phyloP scores from a whole-genome alignment of 2,888 invertebrate genomes.

The Tuberolachnus salignus region DNA sequence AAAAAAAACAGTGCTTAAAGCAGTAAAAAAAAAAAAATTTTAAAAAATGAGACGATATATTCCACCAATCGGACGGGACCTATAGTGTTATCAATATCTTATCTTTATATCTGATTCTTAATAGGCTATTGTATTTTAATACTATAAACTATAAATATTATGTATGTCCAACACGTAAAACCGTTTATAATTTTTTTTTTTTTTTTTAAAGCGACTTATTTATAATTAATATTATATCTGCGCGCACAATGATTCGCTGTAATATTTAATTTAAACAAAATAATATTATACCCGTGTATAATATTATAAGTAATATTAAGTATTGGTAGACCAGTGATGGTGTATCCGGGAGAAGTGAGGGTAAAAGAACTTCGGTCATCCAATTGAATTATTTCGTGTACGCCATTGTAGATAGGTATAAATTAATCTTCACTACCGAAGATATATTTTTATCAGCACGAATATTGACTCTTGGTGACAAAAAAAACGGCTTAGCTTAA shows the following conservation, averaged over 20 bases:
- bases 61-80: not conserved
- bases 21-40: constrained; percentile 4
- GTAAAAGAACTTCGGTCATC: no score
- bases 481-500: no score
- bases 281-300: not conserved
- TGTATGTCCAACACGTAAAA: not conserved
- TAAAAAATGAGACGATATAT: constrained; percentile 2
- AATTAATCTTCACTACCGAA: no score
- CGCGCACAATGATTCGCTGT: not conserved
- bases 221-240: constrained; percentile 26
- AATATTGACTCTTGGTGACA: no score
- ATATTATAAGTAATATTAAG: no score
- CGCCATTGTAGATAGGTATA: no score
- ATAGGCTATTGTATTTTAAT: constrained; percentile 47
- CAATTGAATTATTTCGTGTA: no score
- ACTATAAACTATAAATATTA: not conserved
- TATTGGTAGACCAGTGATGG: no score
- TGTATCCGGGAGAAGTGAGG: no score
- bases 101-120: constrained; percentile 25
- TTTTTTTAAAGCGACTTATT: not conserved
- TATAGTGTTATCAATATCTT: constrained; percentile 32
- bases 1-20: constrained; percentile 17
- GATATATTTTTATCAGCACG: no score
- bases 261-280: not conserved
- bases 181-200: constrained; percentile 1